A percentile compares a stretch with the other conserved stretches of the same genome.
phyloP scores from a whole-genome alignment of 1,140 invertebrate genomes.

The Chironomus tepperi region DNA sequence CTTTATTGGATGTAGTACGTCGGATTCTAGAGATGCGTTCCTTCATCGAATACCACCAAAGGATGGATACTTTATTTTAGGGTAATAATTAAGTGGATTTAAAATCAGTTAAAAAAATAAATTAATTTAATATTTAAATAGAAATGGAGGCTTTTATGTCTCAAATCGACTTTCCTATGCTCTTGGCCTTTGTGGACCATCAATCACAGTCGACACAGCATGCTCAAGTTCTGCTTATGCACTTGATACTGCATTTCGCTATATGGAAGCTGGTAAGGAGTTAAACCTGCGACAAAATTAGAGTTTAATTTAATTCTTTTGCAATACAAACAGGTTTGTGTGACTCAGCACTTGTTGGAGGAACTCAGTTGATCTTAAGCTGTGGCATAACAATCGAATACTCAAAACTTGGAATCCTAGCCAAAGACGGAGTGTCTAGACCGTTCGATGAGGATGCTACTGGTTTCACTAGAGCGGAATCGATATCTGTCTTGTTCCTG shows the following conservation, averaged over 20 bases:
- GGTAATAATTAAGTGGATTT: constrained; percentile 28
- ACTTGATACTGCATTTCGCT: constrained; percentile 67
- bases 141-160: constrained; percentile 52
- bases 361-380: constrained; percentile 65
- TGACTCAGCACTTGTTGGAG: constrained; percentile 75
- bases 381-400: constrained; percentile 73
- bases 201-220: constrained; percentile 77
- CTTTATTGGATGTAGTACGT: constrained; percentile 55
- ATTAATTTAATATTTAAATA: background rate
- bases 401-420: constrained; percentile 70
- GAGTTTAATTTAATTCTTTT: too few relatives aligned
- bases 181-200: constrained; percentile 61
- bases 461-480: constrained; percentile 68
- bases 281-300: background rate
- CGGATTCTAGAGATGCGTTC: constrained; percentile 37
- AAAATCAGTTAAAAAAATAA: background rate
- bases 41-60: background rate
- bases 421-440: constrained; percentile 75
- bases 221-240: constrained; percentile 86
- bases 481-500: constrained; percentile 65
- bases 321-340: constrained; percentile 44
- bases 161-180: constrained; percentile 78
- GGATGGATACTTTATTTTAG: constrained; percentile 32
- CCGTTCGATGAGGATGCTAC: constrained; percentile 77
- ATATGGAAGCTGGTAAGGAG: constrained; percentile 40